Percentiles rank a stretch among this genome's conserved stretches.
Evolutionary conservation across 2,797 vertebrate genomes (phyloP).

Genomic region (Pempheris klunzingeri): DNA sequence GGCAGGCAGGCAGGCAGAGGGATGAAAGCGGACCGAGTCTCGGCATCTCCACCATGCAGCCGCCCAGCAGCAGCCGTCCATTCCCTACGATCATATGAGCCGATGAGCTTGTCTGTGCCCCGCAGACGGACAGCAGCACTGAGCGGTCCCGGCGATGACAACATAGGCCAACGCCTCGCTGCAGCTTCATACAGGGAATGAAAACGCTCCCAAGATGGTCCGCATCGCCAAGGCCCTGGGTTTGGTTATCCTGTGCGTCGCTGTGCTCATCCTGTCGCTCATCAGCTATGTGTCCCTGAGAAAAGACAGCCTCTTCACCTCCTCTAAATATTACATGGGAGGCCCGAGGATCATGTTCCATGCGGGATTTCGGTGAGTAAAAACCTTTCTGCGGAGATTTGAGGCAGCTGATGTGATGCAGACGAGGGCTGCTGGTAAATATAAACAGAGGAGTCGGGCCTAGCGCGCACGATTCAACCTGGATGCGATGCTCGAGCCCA

Average conservation of each 20-base stretch:
- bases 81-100: slow-evolving; percentile 56
- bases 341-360: slow-evolving; percentile 97
- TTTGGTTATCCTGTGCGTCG: slow-evolving; percentile 94
- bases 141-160: slow-evolving; percentile 46
- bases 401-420: slow-evolving; percentile 15
- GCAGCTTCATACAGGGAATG: slow-evolving; percentile 72
- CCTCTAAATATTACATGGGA: slow-evolving; percentile 91
- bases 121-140: slow-evolving; percentile 21
- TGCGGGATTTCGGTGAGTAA: slow-evolving; percentile 94
- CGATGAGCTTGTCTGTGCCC: slow-evolving; percentile 28
- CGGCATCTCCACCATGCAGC: slow-evolving; percentile 63
- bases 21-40: slow-evolving; percentile 61
- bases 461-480: slow-evolving; percentile 21
- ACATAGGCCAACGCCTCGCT: slow-evolving; percentile 62
- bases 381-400: not conserved
- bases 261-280: slow-evolving; percentile 94
- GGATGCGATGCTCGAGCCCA: not conserved
- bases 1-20: slow-evolving; percentile 33
- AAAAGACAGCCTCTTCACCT: slow-evolving; percentile 94
- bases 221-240: slow-evolving; percentile 96
- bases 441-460: slow-evolving; percentile 54
- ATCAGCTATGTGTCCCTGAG: slow-evolving; percentile 97
- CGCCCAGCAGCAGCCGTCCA: slow-evolving; percentile 53
- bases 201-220: slow-evolving; percentile 91
- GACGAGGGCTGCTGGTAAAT: not conserved